Base-by-base conservation (phyloP, 2,113 vertebrate species). In the Agapornis roseicollis region DNA sequence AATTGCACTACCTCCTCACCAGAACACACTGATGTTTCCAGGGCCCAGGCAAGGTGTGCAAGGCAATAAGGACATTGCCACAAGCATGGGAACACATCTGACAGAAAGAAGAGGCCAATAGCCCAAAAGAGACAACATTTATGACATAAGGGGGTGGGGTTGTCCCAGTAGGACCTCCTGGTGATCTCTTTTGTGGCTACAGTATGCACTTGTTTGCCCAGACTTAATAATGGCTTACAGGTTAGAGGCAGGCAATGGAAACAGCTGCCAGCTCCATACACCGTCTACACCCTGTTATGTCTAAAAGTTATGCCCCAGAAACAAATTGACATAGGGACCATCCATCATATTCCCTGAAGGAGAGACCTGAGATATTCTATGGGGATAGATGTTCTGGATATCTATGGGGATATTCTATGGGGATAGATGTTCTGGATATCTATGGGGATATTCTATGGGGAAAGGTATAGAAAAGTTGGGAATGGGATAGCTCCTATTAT, bases 31-130 rank as follows among this genome's bases (percentile, higher is more conserved):
- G 2, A 8, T 31, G 27, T 17, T 70, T 16, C 49, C 63, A 73
- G 60, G 8, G 17, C 37, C 56, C 42, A 31, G 58, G 27, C 69
- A 69, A 28, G 22, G 9, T 3, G 8, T 20, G 24, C 50, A 41
- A 44, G 25, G 6, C 60, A 52, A 14, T 1, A 2, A 29, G 55
- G 12, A 47, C 37, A 14, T 9, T 1, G 0, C 18, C 37, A 41
- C 52, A 60, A 33, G 14, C 7, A 5, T 5, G 27, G 55, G 24
- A 56, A 47, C 16, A 4, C 9, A 58, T 61, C 10, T n/a, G 15
- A 22, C 24, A 55, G 61, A 9, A 46, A 42, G 23, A 79, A 88
- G 25, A 33, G 39, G 27, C 31, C 2, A 0, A 17, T 4, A 85
- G 23, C 10, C 41, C 55, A 24, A 53, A 7, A 18, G 15, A 7